A percentile compares a stretch with the other conserved stretches of the same genome.
These are phyloP conservation scores for Tipula lateralis DNA, from an alignment of 2,888 invertebrate genomes.

Conservation along the genomic window DNA sequence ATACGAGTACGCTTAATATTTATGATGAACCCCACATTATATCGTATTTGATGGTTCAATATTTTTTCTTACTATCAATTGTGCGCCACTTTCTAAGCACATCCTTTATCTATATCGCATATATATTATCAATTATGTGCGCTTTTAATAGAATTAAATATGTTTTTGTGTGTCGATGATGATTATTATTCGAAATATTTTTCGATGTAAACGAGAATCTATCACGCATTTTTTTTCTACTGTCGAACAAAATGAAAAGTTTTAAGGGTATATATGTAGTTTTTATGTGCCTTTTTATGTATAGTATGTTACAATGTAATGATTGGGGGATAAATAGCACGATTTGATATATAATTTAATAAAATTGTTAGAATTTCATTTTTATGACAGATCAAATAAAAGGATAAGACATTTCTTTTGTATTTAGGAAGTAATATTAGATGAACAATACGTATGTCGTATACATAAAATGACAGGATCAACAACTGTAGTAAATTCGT, in stretches of 20 bases:
- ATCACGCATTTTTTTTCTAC: background rate
- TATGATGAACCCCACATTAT: background rate
- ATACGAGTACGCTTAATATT: background rate
- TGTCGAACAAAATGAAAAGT: background rate
- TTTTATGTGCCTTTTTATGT: background rate
- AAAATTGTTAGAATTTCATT: background rate
- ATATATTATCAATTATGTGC: background rate
- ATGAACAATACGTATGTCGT: background rate
- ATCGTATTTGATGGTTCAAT: background rate
- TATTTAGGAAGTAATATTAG: background rate
- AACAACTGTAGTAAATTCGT: background rate
- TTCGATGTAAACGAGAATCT: background rate
- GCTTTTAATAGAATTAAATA: slow-evolving; percentile 19
- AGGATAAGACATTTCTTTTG: background rate
- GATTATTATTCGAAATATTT: slow-evolving; percentile 24
- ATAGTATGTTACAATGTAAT: background rate
- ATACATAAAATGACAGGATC: background rate
- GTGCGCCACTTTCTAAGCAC: background rate
- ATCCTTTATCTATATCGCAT: background rate
- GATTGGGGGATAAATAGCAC: background rate
- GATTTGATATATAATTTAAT: background rate
- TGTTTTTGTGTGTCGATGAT: background rate
- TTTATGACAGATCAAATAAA: background rate
- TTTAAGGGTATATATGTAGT: background rate
- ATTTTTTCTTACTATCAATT: background rate